Evolutionary conservation across 2,888 invertebrate species (phyloP), one percentile per base, ranked within the genome.

Genomic region (Cantharis rustica): DNA sequence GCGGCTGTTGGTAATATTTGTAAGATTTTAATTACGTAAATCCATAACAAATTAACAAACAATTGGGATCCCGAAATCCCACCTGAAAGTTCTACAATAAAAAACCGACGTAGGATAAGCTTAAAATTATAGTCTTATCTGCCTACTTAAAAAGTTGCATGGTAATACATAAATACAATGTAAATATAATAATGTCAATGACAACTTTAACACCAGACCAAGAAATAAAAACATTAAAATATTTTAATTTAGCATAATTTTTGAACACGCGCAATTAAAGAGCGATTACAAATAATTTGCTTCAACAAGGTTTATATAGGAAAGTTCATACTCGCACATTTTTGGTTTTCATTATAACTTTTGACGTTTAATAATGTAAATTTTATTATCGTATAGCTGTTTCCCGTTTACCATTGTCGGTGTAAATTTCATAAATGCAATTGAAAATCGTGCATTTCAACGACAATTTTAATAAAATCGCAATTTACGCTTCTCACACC

Each of bases 401-500:
- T 47, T 47, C n/a, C 47, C 47, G 47, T 47, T 47, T 47, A 47
- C 47, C n/a, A 47, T 47, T 47, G 47, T 47, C 47, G 47, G 47
- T 47, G 47, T 68, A 64, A 47, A 75, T 70, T 20, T 75, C 64
- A 75, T 61, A 47, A 68, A 71, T 75, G 75, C 75, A 75, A 68
- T 75, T 71, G 71, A 66, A 75, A 63, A 71, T 20, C 61, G 64
- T 61, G 70, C 71, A 47, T 47, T 75, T 75, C 71, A 68, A 71
- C 16, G 15, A 61, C 63, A 17, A 71, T 75, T 71, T 68, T 72
- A 76, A 76, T 76, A 76, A 76, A 76, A 76, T 62, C 27, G 69
- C 75, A 76, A 76, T 76, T 72, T 69, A 70, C 64, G 72, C 73
- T 72, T 76, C 69, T 66, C 73, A 72, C 72, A 71, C 23, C 23